Percentiles rank a stretch among this genome's conserved stretches.
These are phyloP conservation scores for Cyanoderma ruficeps DNA, from an alignment of 2,113 vertebrate species.

Conservation along the genomic window DNA sequence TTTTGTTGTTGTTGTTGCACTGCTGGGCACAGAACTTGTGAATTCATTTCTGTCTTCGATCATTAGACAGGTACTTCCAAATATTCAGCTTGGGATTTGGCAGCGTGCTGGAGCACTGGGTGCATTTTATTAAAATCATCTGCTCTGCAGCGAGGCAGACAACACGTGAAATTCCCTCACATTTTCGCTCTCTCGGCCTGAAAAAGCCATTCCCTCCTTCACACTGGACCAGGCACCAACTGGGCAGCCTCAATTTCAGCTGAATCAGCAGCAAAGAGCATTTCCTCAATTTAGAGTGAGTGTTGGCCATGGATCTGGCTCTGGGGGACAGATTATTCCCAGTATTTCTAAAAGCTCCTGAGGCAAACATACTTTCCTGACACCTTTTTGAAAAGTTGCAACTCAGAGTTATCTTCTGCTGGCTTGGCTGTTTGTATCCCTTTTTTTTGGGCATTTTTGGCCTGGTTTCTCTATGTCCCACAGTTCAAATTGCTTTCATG, in stretches of 20 bases:
- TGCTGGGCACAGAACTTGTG: not conserved
- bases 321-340: not conserved
- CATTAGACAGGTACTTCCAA: not conserved
- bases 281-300: not conserved
- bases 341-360: not conserved
- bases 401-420: not conserved
- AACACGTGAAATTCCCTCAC: accelerated
- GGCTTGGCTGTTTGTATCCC: not conserved
- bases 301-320: not conserved
- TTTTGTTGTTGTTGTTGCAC: not conserved
- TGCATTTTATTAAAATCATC: not conserved
- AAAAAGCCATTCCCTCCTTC: not conserved
- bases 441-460: not conserved
- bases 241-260: not conserved
- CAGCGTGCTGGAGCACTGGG: not conserved
- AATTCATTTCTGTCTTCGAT: not conserved
- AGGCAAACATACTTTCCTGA: not conserved
- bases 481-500: not conserved
- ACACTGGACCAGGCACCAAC: not conserved
- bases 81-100: not conserved
- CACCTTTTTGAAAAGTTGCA: not conserved
- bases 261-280: not conserved
- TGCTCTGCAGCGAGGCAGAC: not conserved
- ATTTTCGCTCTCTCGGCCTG: not conserved
- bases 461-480: not conserved